Percentiles rank a stretch among this genome's conserved stretches.
Conservation (phyloP, 2,888 invertebrate species). For the Pandemis corylana region DNA sequence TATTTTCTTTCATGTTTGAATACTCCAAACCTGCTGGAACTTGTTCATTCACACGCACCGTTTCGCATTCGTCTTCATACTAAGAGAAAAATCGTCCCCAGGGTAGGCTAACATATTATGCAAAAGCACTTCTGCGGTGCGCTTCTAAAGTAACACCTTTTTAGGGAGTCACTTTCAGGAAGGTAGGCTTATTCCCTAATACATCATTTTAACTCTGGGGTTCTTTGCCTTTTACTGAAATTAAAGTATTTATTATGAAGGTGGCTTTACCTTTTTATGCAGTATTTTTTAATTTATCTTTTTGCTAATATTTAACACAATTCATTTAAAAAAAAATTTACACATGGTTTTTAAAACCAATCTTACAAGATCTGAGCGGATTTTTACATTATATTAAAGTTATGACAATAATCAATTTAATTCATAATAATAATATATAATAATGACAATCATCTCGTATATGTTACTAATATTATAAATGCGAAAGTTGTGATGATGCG, state of each 20-base stretch:
- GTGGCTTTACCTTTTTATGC: background rate
- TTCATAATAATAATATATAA: too few species aligned
- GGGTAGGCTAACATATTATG: conserved; percentile 41
- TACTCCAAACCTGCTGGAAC: conserved; percentile 13
- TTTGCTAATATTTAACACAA: background rate
- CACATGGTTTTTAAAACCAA: background rate
- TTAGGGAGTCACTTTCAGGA: conserved; percentile 39
- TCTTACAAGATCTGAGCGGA: too few species aligned
- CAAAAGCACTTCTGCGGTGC: conserved; percentile 40
- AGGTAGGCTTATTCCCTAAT: conserved; percentile 37
- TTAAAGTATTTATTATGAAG: conserved; percentile 13
- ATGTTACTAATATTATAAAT: too few species aligned
- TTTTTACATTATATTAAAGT: too few species aligned
- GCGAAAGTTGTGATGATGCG: too few species aligned
- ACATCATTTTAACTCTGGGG: conserved; percentile 36
- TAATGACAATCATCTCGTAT: too few species aligned
- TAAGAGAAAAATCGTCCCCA: conserved; percentile 41
- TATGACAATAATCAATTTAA: too few species aligned
- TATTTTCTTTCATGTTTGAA: background rate
- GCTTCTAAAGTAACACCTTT: conserved; percentile 38
- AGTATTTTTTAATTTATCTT: background rate
- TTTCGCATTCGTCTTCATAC: conserved; percentile 40
- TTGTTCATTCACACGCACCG: conserved; percentile 24
- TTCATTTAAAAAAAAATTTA: background rate
- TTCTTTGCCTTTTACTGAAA: conserved; percentile 19